Base-by-base conservation (phyloP, 92 coral and sea anemone species). In the Desmophyllum pertusum region DNA sequence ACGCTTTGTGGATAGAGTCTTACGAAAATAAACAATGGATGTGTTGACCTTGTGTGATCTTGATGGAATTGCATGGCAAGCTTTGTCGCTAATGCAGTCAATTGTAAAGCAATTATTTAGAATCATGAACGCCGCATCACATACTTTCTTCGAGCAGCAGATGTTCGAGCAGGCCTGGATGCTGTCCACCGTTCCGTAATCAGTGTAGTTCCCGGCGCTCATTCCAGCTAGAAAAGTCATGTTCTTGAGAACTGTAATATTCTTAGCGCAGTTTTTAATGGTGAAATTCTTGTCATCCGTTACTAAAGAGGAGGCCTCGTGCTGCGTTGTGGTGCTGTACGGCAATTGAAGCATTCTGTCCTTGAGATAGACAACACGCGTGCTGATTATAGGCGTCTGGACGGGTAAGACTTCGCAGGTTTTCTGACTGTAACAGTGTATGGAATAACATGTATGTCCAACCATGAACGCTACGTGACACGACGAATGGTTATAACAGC, bases 61-160 rank as follows among this genome's bases (percentile, higher is more conserved):
- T n/a, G 98, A 89, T 15, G 95, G 99, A 21, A 94, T 76, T 73
- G 95, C 97, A 52, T 83, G 81, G 76, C 98, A 94, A 30, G 90
- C 93, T 21, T 92, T 84, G 37, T 87, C 88, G 36, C 92, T 93
- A 45, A 92, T 80, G 42, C 99, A 96, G 46, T 93, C 89, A 5
- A 96, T 88, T 37, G 90, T 95, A 39, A 94, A 96, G 76, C 99
- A 96, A 83, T 96, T 94, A 29, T 74, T 79, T 9, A 91, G 79
- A 37, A 96, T 94, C 99, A 96, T 92, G 74, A 96, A 94, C 6
- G 98, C 98, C 29, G 98, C 94, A 84, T 96, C 99, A 73, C 99
- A 96, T 29, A 88, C 85, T 66, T 88, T 83, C 76, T 88, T 89
- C 17, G 88, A 85, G 81, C 99, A 96, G 77, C 99, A 96, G 71